Evolutionary conservation across 37 sponge, comb jelly and placozoan genomes (phyloP), one percentile per base, ranked within the genome.

Genomic region (Ianthella basta): DNA sequence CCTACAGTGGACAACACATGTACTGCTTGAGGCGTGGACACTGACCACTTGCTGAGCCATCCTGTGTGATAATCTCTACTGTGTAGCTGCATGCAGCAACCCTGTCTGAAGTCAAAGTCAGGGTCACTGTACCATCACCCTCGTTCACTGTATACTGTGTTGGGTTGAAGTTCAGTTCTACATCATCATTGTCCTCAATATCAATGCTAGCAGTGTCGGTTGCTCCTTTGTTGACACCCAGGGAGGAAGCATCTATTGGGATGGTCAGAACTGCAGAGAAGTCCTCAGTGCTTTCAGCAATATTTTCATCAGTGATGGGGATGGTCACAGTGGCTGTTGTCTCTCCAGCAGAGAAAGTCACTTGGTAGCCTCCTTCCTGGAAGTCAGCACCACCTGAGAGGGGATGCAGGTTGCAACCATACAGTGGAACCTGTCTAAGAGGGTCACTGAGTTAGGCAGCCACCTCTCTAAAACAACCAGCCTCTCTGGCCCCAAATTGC

Each of bases 151-250:
- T 74, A 61, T 83, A 84, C 39, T 40, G 38, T 38, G 60, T 10
- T 21, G 32, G 39, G 0, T 34, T 72, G 79, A 88, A 88, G 21
- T 33, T 38, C 14, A 84, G 54, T 27, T 30, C 56, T 0, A 36
- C 25, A 24, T 50, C 13, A 68, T 88, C 88, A 64, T 60, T 27
- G 34, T 88, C 88, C 25, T 20, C 0, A 27, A 88, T 88, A 15
- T 56, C 50, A 41, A 83, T 69, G 0, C 32, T 53, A 2, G 88
- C n/a, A n/a, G n/a, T n/a, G n/a, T n/a, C n/a, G n/a, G n/a, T 8
- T 33, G 60, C 20, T 34, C 82, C 82, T 37, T 54, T 64, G n/a
- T 29, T 33, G 15, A 78, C 68, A 25, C 29, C 55, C 32, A 19
- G 25, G n/a, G 8, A 23, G 29, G 79, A 16, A 35, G 44, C n/a